Base-by-base conservation (phyloP, 1,140 invertebrate species). In the Tetramorium parvispinum region DNA sequence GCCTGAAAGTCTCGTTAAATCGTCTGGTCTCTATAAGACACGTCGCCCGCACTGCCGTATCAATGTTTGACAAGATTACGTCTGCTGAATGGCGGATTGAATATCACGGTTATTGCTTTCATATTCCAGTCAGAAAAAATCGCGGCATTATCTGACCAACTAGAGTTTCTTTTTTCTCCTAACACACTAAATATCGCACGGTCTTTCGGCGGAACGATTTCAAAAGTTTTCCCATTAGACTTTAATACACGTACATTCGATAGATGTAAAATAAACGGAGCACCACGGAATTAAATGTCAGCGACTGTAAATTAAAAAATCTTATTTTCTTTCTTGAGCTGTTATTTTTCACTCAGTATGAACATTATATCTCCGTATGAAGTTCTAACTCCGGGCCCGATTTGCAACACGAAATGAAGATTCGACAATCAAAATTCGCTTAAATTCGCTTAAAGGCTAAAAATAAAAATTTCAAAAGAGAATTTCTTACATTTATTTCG, bases 41-140 rank as follows among this genome's bases (percentile, higher is more conserved):
- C 13, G 40, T 66, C 37, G 37, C 40, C 51, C 40, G 27, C 21
- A 43, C 8, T 8, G 49, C 5, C 27, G 61, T 46, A 53, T 85
- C 51, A 82, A 81, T 85, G 76, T 85, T 82, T 85, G 27, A 85
- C 43, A 37, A 59, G 85, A 68, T 78, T 66, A 85, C 16, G 79
- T 83, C 79, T 79, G 83, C 73, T 51, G 76, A 63, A 66, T 77
- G 49, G 75, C 59, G 83, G 79, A 83, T 75, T 75, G 53, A 37
- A 61, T 73, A 75, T 73, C 68, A 27, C 68, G 40, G 27, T 73
- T 59, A 21, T 18, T 16, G 0, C 71, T 82, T 53, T 82, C 16
- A 7, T 43, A 40, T 70, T 68, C 3, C 11, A 70, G 5, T 21
- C 21, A 70, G 21, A 81, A 70, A 46, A 77, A n/a, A 21, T 16